Evolutionary conservation across 1,140 invertebrate species (phyloP).

Genomic region (Pseudomyrmex pallidus): DNA sequence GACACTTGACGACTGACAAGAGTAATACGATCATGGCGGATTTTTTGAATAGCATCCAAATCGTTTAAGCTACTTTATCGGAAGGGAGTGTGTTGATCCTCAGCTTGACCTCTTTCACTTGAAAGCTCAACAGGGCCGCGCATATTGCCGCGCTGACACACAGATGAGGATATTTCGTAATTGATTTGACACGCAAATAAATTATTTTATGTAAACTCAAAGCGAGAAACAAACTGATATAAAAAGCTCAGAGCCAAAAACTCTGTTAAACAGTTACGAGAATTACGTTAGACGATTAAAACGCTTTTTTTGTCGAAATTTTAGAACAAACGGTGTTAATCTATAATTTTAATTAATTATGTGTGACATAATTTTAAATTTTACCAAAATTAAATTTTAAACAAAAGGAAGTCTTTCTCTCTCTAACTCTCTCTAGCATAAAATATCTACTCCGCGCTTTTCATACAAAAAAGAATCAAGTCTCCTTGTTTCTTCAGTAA

Average conservation of each 20-base stretch:
- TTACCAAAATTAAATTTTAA: not conserved
- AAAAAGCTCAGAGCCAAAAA: too few species aligned
- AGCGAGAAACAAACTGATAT: not conserved
- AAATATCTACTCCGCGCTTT: not conserved
- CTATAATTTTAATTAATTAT: too few species aligned
- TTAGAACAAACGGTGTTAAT: too few species aligned
- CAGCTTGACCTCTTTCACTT: constrained; percentile 52
- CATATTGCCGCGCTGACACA: constrained; percentile 1
- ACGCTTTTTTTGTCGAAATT: not conserved
- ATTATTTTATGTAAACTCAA: constrained; percentile 16
- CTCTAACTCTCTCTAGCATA: not conserved
- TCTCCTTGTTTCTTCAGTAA: not conserved
- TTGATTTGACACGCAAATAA: not conserved
- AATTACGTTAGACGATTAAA: not conserved
- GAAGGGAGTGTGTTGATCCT: constrained; percentile 27
- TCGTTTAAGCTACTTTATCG: constrained; percentile 10
- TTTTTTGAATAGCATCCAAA: not conserved
- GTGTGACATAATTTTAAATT: too few species aligned
- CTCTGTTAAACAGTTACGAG: too few species aligned
- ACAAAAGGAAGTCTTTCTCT: not conserved
- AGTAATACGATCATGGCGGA: constrained; percentile 12
- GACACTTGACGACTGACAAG: not conserved
- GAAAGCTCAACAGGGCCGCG: constrained; percentile 14
- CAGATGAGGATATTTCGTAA: not conserved
- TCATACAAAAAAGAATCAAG: not conserved